A percentile compares a stretch with the other conserved stretches of the same genome.
These are phyloP conservation scores for Hipparchia semele DNA, from an alignment of 2,888 invertebrate species.

Conservation along the genomic window DNA sequence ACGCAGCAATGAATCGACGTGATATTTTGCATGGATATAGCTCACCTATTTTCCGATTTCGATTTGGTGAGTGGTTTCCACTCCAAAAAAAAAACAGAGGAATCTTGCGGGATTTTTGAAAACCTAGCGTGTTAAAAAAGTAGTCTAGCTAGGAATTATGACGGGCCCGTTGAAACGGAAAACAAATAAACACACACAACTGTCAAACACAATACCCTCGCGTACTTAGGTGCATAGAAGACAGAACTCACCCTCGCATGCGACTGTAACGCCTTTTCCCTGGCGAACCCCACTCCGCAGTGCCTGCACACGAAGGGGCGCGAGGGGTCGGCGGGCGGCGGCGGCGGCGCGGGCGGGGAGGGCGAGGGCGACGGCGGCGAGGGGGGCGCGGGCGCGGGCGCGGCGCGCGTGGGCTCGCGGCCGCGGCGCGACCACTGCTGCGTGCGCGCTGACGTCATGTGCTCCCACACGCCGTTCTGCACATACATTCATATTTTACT, in stretches of 20 bases:
- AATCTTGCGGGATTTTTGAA: no score
- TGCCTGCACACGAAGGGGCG: conserved; percentile 91
- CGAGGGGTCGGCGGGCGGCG: conserved; percentile 83
- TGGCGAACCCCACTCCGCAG: conserved; percentile 87
- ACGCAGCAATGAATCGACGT: no score
- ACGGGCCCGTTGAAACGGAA: no score
- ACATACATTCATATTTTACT: neutral
- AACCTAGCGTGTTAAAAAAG: no score
- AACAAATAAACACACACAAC: no score
- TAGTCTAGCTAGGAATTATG: no score
- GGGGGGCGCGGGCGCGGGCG: conserved; percentile 49
- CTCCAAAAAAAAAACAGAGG: no score
- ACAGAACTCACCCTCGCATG: conserved; percentile 82
- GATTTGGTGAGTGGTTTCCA: no score
- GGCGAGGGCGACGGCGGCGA: conserved; percentile 48
- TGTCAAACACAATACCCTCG: no score
- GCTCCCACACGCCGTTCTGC: conserved; percentile 72
- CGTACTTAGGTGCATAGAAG: no score
- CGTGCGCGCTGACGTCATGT: conserved; percentile 80
- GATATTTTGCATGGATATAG: no score
- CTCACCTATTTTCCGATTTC: no score
- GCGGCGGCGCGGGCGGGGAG: conserved; percentile 62
- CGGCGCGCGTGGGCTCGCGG: conserved; percentile 50
- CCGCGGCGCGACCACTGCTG: conserved; percentile 77
- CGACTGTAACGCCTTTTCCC: conserved; percentile 91